A percentile compares a stretch with the other conserved stretches of the same genome.
These are phyloP conservation scores for Leguminivora glycinivorella DNA, from an alignment of 1,140 invertebrate genomes.

Conservation along the genomic window DNA sequence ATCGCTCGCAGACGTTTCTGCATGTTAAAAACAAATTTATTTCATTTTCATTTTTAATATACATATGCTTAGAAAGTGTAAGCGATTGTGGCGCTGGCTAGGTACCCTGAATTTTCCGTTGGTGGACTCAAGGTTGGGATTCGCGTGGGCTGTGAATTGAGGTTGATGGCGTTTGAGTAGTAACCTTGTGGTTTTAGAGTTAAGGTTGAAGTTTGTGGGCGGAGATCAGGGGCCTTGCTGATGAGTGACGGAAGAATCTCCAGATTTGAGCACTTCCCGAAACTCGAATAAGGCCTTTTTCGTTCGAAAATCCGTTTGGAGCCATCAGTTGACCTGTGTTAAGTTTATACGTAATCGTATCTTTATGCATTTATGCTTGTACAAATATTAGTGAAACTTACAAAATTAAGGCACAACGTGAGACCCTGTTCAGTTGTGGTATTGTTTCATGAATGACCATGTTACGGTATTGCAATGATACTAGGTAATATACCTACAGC, in stretches of 20 bases:
- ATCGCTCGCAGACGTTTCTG: too few relatives aligned
- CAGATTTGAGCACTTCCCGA: background rate
- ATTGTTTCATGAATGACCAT: too few relatives aligned
- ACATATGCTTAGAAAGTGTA: too few relatives aligned
- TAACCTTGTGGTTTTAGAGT: background rate
- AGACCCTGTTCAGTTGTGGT: too few relatives aligned
- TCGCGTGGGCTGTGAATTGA: background rate
- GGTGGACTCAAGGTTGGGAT: background rate
- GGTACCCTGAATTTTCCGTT: background rate
- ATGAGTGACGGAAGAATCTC: background rate
- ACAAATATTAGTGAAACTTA: too few relatives aligned
- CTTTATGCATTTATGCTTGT: too few relatives aligned
- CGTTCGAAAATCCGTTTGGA: background rate
- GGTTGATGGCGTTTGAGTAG: background rate
- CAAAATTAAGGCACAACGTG: too few relatives aligned
- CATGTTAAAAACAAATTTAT: too few relatives aligned
- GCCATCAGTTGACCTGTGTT: background rate
- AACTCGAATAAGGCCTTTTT: background rate
- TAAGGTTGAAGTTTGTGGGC: background rate
- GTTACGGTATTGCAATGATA: too few relatives aligned
- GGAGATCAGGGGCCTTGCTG: conserved; percentile 1
- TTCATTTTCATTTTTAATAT: too few relatives aligned
- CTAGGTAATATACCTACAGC: too few relatives aligned
- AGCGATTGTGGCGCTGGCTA: too few relatives aligned
- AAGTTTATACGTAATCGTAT: background rate